Base-by-base conservation (phyloP, 2,797 vertebrate species). In the Paguma larvata region DNA sequence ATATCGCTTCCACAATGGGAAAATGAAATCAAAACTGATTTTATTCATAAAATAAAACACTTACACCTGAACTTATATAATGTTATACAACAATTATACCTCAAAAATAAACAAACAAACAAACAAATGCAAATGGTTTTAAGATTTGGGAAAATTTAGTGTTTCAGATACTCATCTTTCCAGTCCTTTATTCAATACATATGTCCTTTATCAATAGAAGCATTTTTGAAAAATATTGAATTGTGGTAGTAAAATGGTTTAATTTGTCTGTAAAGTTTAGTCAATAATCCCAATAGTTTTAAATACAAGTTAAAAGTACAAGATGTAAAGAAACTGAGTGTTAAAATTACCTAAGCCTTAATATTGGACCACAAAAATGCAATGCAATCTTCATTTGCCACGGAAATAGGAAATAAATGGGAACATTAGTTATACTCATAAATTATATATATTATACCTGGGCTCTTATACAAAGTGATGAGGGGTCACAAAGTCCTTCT, bases 401-500 rank as follows among this genome's bases (percentile, higher is more conserved):
- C 30, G 59, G n/a, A 93, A 94, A 94, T 92, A 94, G 63, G 46
- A 94, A 97, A 86, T 94, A 96, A 94, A 93, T 73, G 48, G 51
- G 89, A 91, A 84, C 34, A 95, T 95, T 46, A 96, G 51, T 84
- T 94, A 95, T 6, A 89, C 73, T 91, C 80, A 94, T 72, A 95
- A 95, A 95, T 92, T 89, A 91, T 46, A 46, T 46, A 86, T 83
- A 89, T 86, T 96, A 96, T 91, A 91, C 83, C 92, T 96, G 84
- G 70, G 75, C 65, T 72, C 85, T 97, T 96, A 96, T 83, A 97
- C 83, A 96, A 97, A 96, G 78, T 93, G 94, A 96, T 93, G 41
- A 93, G 87, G 25, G 59, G 92, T 91, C 89, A 97, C 77, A 95
- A 91, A 96, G 89, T 91, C 89, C 94, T 96, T 94, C 85, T 94